Conservation (phyloP, 2,888 invertebrate genomes). For the Pterostichus madidus region DNA sequence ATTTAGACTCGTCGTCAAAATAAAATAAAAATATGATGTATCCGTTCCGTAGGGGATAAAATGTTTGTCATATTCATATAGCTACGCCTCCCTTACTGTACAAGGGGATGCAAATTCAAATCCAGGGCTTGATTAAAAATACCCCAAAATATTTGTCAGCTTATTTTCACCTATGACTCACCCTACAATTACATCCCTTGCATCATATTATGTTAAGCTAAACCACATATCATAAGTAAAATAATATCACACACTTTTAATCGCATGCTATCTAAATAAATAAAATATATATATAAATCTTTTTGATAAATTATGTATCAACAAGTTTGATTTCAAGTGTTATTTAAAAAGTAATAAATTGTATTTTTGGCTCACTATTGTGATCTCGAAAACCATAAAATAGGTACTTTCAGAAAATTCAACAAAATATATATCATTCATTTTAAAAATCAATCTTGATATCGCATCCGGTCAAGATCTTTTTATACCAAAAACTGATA, state of each 20-base stretch:
- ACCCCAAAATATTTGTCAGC: slow-evolving; percentile 7
- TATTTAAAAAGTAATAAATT: too few species aligned
- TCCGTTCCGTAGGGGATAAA: slow-evolving; percentile 4
- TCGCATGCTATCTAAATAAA: too few species aligned
- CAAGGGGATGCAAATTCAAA: slow-evolving; percentile 13
- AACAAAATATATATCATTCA: too few species aligned
- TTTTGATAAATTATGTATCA: too few species aligned
- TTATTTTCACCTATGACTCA: slow-evolving; percentile 11
- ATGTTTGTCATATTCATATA: slow-evolving; percentile 54
- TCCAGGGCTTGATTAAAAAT: slow-evolving; percentile 16
- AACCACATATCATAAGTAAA: neutral
- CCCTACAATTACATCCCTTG: neutral
- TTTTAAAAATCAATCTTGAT: too few species aligned
- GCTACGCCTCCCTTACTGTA: slow-evolving; percentile 61
- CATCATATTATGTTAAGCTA: slow-evolving; percentile 15
- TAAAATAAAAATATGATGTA: slow-evolving; percentile 9
- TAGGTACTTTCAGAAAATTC: too few species aligned
- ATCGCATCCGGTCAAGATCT: too few species aligned
- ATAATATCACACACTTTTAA: neutral
- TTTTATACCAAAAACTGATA: too few species aligned
- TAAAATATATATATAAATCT: too few species aligned
- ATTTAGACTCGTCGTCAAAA: neutral
- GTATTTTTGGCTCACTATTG: too few species aligned
- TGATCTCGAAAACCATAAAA: too few species aligned
- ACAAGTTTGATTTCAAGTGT: too few species aligned